Conservation (phyloP, 2,113 vertebrate genomes). For the Chaetodon trifascialis region DNA sequence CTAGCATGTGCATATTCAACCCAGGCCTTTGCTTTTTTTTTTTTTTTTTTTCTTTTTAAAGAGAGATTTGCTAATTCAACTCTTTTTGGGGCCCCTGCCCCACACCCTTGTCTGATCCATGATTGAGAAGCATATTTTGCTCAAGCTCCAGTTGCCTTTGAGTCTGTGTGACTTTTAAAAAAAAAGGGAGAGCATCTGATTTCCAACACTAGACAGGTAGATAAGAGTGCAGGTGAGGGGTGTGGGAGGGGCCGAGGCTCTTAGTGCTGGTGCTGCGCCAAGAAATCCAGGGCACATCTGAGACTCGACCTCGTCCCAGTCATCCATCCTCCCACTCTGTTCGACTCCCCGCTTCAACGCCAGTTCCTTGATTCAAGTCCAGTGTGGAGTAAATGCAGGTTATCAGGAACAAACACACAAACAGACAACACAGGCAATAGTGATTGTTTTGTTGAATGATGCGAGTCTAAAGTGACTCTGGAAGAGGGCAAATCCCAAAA, state of each 20-base stretch:
- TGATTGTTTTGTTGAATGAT: conserved; percentile 83
- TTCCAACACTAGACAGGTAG: conserved; percentile 72
- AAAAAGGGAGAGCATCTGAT: conserved; percentile 47
- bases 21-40: conserved; percentile 85
- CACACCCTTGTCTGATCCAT: conserved; percentile 62
- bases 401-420: conserved; percentile 63
- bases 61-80: conserved; percentile 64
- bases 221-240: conserved; percentile 56
- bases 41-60: conserved; percentile 32
- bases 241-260: conserved; percentile 51
- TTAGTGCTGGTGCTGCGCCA: conserved; percentile 75
- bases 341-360: conserved; percentile 34
- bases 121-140: conserved; percentile 72
- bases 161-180: conserved; percentile 59
- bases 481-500: conserved; percentile 67
- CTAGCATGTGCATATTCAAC: conserved; percentile 88
- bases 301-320: conserved; percentile 47
- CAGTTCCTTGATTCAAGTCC: conserved; percentile 76
- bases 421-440: conserved; percentile 81
- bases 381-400: conserved; percentile 81
- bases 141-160: conserved; percentile 72
- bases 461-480: conserved; percentile 74
- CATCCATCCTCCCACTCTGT: conserved; percentile 12
- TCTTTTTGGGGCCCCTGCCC: conserved; percentile 46
- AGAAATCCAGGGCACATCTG: conserved; percentile 64